These are phyloP conservation scores for Cryptoprocta ferox DNA, from an alignment of 2,797 vertebrate genomes.

Conservation along the genomic window DNA sequence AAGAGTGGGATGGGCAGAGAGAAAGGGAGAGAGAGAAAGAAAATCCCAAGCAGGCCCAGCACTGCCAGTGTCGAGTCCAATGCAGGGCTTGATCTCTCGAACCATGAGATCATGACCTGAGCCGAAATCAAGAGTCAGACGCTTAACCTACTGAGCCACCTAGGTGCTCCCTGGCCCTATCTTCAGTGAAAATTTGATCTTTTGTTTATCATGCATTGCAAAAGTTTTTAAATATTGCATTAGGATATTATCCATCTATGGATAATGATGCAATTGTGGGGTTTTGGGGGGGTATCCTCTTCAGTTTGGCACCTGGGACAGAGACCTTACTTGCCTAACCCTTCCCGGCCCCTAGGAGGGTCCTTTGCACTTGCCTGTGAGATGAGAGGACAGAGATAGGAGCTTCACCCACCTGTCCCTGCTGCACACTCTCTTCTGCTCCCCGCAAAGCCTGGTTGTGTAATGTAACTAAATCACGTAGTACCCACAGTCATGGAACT, in stretches of 20 bases:
- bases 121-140: too few species aligned
- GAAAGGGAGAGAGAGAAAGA: too few species aligned
- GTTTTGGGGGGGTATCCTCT: not conserved
- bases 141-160: too few species aligned
- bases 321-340: not conserved
- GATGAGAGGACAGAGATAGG: not conserved
- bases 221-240: not conserved
- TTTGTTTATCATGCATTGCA: not conserved
- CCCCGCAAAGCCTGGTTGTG: not conserved
- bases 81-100: too few species aligned
- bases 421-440: not conserved
- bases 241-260: not conserved
- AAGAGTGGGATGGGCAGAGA: too few species aligned
- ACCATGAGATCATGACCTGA: too few species aligned
- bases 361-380: not conserved
- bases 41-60: too few species aligned
- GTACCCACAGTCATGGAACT: not conserved
- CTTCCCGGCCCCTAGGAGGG: not conserved
- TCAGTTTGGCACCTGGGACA: not conserved
- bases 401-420: too few species aligned
- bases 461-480: not conserved
- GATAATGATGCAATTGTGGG: not conserved
- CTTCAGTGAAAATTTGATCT: not conserved
- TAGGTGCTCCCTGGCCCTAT: not conserved
- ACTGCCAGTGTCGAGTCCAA: too few species aligned